These are phyloP conservation scores for Pseudococcus jackbeardsleyi DNA, from an alignment of 2,888 invertebrate genomes.

Conservation along the genomic window DNA sequence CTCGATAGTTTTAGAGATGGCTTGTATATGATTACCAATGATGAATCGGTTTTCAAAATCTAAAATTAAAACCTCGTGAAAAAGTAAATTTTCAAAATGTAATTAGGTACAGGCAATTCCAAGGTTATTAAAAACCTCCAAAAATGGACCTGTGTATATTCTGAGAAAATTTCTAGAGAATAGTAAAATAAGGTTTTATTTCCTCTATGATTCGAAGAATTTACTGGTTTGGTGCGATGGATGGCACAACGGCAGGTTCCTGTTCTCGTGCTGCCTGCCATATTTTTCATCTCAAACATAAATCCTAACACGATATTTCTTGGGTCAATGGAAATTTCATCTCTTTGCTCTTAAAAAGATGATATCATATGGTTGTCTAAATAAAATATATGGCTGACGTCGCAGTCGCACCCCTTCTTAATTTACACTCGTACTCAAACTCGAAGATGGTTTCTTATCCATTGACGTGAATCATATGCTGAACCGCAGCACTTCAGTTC, in stretches of 20 bases:
- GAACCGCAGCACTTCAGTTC: background rate
- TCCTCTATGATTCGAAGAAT: too few relatives aligned
- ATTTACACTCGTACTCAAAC: background rate
- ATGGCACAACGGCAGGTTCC: background rate
- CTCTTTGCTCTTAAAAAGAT: slow-evolving; percentile 8
- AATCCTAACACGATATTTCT: background rate
- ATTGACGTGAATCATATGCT: slow-evolving; percentile 22
- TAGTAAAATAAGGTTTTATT: too few relatives aligned
- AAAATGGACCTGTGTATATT: too few relatives aligned
- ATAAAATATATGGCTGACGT: background rate
- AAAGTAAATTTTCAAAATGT: too few relatives aligned
- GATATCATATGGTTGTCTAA: slow-evolving; percentile 49
- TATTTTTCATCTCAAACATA: slow-evolving; percentile 25
- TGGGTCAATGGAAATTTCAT: slow-evolving; percentile 49
- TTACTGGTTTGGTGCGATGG: too few relatives aligned
- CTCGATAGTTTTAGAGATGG: too few relatives aligned
- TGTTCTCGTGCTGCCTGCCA: slow-evolving; percentile 2
- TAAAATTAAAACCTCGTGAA: too few relatives aligned
- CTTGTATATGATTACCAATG: too few relatives aligned
- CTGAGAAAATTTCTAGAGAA: too few relatives aligned
- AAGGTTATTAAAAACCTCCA: too few relatives aligned
- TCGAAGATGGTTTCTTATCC: background rate
- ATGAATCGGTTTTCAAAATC: too few relatives aligned
- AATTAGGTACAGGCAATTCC: too few relatives aligned
- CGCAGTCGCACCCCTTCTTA: slow-evolving; percentile 19